Conservation (phyloP, 2,888 invertebrate species). For the Pheosia gnoma region DNA sequence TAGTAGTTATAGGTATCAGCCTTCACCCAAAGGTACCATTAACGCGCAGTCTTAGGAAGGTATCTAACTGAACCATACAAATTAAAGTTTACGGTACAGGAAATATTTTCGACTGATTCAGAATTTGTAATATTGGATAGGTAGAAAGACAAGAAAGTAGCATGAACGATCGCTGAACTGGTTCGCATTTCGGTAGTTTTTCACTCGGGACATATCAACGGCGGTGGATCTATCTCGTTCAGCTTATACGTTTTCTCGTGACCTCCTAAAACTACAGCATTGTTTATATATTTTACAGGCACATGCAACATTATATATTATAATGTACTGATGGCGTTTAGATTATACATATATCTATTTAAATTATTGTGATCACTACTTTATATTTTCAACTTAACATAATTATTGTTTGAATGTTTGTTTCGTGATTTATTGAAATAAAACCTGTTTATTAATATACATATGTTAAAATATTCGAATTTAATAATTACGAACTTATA, state of each 20-base stretch:
- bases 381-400: slow-evolving; percentile 67
- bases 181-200: slow-evolving; percentile 19
- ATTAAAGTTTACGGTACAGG: background rate
- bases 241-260: slow-evolving; percentile 46
- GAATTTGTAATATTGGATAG: slow-evolving; percentile 24
- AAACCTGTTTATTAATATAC: slow-evolving; percentile 84
- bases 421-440: slow-evolving; percentile 80
- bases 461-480: slow-evolving; percentile 85
- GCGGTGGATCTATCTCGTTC: slow-evolving; percentile 35
- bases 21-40: no score
- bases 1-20: no score
- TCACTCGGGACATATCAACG: slow-evolving; percentile 56
- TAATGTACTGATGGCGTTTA: slow-evolving; percentile 52
- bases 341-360: slow-evolving; percentile 57
- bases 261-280: slow-evolving; percentile 26
- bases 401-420: slow-evolving; percentile 60
- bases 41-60: background rate
- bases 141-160: slow-evolving; percentile 5
- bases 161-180: slow-evolving; percentile 3
- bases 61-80: background rate
- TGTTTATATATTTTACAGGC: slow-evolving; percentile 53
- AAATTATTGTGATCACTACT: slow-evolving; percentile 66
- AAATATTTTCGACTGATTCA: slow-evolving; percentile 8
- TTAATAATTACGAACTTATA: slow-evolving; percentile 85
- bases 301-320: slow-evolving; percentile 41